Evolutionary conservation across 2,888 invertebrate species (phyloP).

Genomic region (Mesodorylaimus sp.): DNA sequence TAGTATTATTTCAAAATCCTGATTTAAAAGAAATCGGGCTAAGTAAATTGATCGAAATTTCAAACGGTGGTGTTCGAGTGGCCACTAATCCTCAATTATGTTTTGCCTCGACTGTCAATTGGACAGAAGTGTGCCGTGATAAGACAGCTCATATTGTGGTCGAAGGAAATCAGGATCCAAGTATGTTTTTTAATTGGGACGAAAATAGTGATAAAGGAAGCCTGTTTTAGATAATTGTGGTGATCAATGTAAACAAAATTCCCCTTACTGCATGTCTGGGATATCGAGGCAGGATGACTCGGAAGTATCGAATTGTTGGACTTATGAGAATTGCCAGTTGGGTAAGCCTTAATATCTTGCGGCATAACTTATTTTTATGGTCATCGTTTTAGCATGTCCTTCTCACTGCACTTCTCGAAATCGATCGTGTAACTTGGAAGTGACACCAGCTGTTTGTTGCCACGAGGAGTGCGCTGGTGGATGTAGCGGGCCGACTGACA

Average conservation of each 20-base stretch:
- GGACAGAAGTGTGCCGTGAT: slow-evolving; percentile 43
- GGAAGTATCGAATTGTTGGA: neutral
- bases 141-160: neutral
- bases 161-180: neutral
- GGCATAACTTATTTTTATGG: neutral
- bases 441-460: slow-evolving; percentile 44
- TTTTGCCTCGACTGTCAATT: slow-evolving; percentile 71
- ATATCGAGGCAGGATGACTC: neutral
- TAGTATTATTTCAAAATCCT: slow-evolving; percentile 64
- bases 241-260: neutral
- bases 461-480: slow-evolving; percentile 64
- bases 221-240: neutral
- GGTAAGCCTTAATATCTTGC: too few species aligned
- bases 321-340: neutral
- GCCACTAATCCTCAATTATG: slow-evolving; percentile 72
- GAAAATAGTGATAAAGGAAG: too few species aligned
- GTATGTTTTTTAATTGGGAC: too few species aligned
- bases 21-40: slow-evolving; percentile 34
- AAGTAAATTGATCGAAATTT: slow-evolving; percentile 19
- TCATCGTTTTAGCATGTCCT: neutral
- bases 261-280: neutral
- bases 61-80: slow-evolving; percentile 56
- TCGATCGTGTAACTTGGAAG: neutral
- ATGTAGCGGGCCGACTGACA: slow-evolving; percentile 46
- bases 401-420: neutral